Evolutionary conservation across 2,888 invertebrate species (phyloP).

Genomic region (Pachycephus smyrnensis): DNA sequence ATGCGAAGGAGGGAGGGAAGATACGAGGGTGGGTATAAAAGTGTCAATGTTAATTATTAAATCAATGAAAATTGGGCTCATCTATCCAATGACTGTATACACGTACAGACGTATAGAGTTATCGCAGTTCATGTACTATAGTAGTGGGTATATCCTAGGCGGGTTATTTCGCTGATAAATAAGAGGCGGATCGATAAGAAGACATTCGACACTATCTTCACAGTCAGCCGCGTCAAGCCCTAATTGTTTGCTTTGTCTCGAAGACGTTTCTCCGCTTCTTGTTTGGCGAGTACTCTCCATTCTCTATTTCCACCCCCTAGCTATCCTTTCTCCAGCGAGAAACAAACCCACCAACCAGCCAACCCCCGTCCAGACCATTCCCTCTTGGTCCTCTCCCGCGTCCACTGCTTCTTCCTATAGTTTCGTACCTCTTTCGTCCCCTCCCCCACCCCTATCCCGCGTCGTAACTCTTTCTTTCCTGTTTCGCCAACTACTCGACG

Average conservation of each 20-base stretch:
- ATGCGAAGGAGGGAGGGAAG: background rate
- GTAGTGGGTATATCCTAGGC: background rate
- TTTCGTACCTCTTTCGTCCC: background rate
- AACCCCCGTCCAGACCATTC: background rate
- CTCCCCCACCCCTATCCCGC: background rate
- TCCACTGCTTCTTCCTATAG: constrained; percentile 22
- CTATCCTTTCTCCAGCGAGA: constrained; percentile 5
- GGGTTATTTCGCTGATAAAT: constrained; percentile 6
- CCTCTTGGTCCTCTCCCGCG: constrained; percentile 9
- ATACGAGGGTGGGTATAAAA: background rate
- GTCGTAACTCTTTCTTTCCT: constrained; percentile 14
- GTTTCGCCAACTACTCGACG: constrained; percentile 25
- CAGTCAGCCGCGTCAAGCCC: constrained; percentile 38
- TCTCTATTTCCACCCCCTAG: constrained; percentile 11
- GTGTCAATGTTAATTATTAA: background rate
- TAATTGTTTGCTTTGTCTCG: constrained; percentile 50
- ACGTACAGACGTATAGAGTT: background rate
- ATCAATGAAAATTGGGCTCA: background rate
- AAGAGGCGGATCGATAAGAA: constrained; percentile 16
- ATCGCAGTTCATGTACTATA: background rate
- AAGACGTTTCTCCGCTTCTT: constrained; percentile 31
- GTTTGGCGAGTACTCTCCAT: constrained; percentile 30
- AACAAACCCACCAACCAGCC: background rate
- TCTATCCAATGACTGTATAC: too few relatives aligned
- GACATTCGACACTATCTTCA: constrained; percentile 22